Evolutionary conservation across 2,888 invertebrate genomes (phyloP), one percentile per base, ranked within the genome.

Genomic region (Sympetrum striolatum): DNA sequence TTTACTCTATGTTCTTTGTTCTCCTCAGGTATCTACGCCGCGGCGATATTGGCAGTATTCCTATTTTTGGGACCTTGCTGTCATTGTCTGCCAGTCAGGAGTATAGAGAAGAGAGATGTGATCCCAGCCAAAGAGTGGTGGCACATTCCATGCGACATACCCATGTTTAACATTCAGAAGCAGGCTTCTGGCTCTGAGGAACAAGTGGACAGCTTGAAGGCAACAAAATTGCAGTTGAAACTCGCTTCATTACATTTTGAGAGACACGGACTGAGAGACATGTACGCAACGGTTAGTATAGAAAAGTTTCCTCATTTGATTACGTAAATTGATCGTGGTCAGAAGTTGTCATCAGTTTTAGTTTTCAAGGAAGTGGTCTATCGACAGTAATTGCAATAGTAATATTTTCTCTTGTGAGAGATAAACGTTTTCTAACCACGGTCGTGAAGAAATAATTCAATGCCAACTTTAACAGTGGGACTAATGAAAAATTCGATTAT

Each of bases 201-300:
- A 14, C 93, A 93, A 18, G 79, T 90, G 39, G 91, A 90, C 82
- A 92, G 93, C 3, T 92, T 94, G 31, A 93, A 93, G 91, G 92
- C 92, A 90, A 94, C 94, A 53, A 92, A 93, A 48, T 93, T 93
- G 3, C 94, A 94, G 92, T 92, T 94, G 60, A 92, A 93, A 90
- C 92, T 93, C 73, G 94, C 94, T 3, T 93, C 93, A 90, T 93
- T 93, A 90, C 93, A 94, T 92, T 93, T 93, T 91, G 92, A 92
- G 86, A 93, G 93, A 91, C 60, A 60, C 37, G 92, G 93, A 91
- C 92, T 93, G 91, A 93, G 93, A 90, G 93, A 93, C 91, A 93
- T 93, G 82, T 94, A 94, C 92, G 92, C 93, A n/a, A 93, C 93
- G 93, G 94, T 94, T 91, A 91, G 92, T 48, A 53, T 53, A 15